Conservation (phyloP, 2,113 vertebrate genomes). For the Pedionomus torquatus region DNA sequence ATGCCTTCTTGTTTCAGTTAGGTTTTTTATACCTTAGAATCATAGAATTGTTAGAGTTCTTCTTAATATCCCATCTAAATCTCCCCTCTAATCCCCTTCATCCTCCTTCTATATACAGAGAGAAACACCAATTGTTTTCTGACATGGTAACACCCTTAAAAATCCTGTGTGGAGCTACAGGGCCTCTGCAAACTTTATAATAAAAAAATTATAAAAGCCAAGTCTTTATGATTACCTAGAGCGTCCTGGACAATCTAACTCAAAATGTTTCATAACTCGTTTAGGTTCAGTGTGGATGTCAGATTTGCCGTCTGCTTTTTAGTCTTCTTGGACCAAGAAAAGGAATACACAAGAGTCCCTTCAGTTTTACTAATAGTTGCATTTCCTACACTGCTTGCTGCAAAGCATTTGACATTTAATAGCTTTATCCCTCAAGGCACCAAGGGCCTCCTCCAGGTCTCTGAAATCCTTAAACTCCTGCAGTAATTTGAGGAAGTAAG, state of each 20-base stretch:
- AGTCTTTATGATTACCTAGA: not conserved
- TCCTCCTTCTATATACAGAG: not conserved
- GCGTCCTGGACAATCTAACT: not conserved
- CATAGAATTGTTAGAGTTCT: no score
- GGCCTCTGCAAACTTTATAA: not conserved
- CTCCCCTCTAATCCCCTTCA: no score
- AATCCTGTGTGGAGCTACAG: not conserved
- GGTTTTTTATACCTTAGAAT: not conserved
- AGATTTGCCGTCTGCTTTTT: not conserved
- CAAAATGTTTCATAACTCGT: not conserved
- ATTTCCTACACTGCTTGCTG: not conserved
- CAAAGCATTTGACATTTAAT: not conserved
- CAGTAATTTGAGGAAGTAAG: not conserved
- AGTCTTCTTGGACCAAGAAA: not conserved
- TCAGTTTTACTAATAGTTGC: not conserved
- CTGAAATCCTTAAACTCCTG: not conserved
- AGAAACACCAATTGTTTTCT: not conserved
- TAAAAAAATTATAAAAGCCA: not conserved
- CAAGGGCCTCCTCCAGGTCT: not conserved
- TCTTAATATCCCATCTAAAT: no score
- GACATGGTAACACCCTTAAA: not conserved
- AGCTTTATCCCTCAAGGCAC: not conserved
- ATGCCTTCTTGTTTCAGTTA: not conserved
- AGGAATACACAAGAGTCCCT: not conserved
- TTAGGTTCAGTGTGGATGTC: not conserved